Evolutionary conservation across 2,888 invertebrate species (phyloP), one percentile per base, ranked within the genome.

Genomic region (Meteorus colon): DNA sequence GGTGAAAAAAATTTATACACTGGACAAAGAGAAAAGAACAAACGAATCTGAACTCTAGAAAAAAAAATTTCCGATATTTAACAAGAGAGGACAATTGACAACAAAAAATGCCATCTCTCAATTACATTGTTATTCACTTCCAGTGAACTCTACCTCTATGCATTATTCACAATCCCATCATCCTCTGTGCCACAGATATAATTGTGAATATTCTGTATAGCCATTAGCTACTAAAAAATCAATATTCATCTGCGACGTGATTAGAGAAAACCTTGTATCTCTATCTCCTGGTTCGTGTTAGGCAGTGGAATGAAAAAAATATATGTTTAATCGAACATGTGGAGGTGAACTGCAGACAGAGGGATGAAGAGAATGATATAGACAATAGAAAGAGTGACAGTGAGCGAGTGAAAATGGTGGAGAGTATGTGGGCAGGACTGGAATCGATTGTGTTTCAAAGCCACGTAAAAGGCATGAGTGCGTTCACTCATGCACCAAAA

Each of bases 361-460:
- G 48, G 48, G 48, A 14, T 48, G 16, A 16, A 48, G 4, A 48
- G n/a, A 48, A 48, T 41, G 41, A 41, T 12, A 10, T 5, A 12
- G 12, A 41, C 8, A 12, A 41, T 12, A 41, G 41, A 12, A n/a
- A 59, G 19, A 16, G n/a, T n/a, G 19, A 16, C 27, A 31, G 27
- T 8, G 14, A 1, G 31, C 10, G n/a, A 31, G 31, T 34, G 34
- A 31, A 16, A 16, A 51, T 29, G 68, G 24, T 68, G 27, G 41
- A 48, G 24, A 34, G 55, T 29, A 55, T 24, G 31, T 70, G 24
- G 29, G 31, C 55, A 34, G 14, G 37, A 34, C 27, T 70, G 29
- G 59, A 59, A 55, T 70, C 70, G 59, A 70, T 70, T 70, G 59
- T 70, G 59, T 70, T 55, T 34, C 37, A 70, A 70, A 70, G 70